Evolutionary conservation across 2,797 vertebrate genomes (phyloP).

Genomic region (Percopsis omiscomaycus): DNA sequence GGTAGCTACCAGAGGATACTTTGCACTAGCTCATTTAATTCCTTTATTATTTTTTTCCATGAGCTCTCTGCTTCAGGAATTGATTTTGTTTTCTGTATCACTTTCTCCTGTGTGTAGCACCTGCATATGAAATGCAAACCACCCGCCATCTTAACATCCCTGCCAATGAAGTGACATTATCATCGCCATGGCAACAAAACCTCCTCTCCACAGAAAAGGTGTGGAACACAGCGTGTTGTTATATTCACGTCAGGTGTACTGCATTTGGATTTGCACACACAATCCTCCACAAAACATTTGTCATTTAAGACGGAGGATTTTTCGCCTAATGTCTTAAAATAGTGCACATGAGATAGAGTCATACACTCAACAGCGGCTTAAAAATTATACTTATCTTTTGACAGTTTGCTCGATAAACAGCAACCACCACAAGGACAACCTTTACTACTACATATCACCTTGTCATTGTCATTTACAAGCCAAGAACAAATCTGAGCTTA

Average conservation of each 20-base stretch:
- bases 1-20: conserved; percentile 62
- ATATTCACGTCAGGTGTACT: conserved; percentile 34
- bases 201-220: conserved; percentile 48
- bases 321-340: neutral
- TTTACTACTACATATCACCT: too few relatives aligned
- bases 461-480: too few relatives aligned
- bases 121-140: conserved; percentile 72
- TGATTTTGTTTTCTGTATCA: conserved; percentile 77
- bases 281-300: neutral
- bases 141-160: conserved; percentile 70
- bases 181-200: conserved; percentile 79
- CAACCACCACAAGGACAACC: too few relatives aligned
- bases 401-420: too few relatives aligned
- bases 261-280: conserved; percentile 21
- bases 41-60: conserved; percentile 66
- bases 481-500: too few relatives aligned
- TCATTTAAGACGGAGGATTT: neutral
- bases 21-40: conserved; percentile 69
- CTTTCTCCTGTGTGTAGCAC: conserved; percentile 60
- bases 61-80: conserved; percentile 71
- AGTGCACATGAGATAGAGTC: too few relatives aligned
- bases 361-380: too few relatives aligned
- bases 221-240: conserved; percentile 36
- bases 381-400: too few relatives aligned
- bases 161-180: conserved; percentile 73